Percentiles rank a stretch among this genome's conserved stretches.
phyloP scores from a whole-genome alignment of 2,888 invertebrate species.

The Noctua fimbriata region DNA sequence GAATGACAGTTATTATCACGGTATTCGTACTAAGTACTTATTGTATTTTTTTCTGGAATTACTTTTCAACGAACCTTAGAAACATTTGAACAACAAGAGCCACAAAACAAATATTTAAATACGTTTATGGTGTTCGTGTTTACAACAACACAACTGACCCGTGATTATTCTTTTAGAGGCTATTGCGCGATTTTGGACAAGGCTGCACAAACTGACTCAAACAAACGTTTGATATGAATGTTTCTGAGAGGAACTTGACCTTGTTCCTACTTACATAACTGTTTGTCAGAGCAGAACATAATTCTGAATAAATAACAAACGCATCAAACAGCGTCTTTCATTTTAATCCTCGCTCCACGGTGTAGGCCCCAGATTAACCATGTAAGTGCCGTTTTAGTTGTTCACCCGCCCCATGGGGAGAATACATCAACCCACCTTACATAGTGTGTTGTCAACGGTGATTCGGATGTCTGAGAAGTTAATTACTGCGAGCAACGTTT shows the following conservation, averaged over 20 bases:
- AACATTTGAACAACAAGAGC: not conserved
- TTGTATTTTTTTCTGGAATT: conserved; percentile 1
- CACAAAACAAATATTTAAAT: conserved; percentile 26
- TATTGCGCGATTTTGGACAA: conserved; percentile 36
- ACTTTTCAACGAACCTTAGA: not conserved
- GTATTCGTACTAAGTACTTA: not conserved
- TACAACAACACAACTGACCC: conserved; percentile 10
- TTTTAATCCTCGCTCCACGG: conserved; percentile 24
- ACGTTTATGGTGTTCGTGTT: conserved; percentile 14
- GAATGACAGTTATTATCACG: not conserved
- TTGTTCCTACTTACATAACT: conserved; percentile 31
- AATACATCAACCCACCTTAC: not conserved
- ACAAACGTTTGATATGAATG: conserved; percentile 2
- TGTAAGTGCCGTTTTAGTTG: conserved; percentile 26
- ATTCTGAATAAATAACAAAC: conserved; percentile 17
- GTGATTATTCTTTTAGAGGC: not conserved
- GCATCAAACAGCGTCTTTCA: conserved; percentile 8
- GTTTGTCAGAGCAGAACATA: conserved; percentile 18
- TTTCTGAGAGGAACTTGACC: conserved; percentile 39
- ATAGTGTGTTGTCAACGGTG: conserved; percentile 4
- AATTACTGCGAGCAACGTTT: not conserved
- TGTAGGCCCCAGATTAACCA: conserved; percentile 35
- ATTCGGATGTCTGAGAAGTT: not conserved
- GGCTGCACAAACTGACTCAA: conserved; percentile 4
- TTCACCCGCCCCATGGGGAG: not conserved